Conservation (phyloP, 2,113 vertebrate species). For the Polyodon spathula region DNA sequence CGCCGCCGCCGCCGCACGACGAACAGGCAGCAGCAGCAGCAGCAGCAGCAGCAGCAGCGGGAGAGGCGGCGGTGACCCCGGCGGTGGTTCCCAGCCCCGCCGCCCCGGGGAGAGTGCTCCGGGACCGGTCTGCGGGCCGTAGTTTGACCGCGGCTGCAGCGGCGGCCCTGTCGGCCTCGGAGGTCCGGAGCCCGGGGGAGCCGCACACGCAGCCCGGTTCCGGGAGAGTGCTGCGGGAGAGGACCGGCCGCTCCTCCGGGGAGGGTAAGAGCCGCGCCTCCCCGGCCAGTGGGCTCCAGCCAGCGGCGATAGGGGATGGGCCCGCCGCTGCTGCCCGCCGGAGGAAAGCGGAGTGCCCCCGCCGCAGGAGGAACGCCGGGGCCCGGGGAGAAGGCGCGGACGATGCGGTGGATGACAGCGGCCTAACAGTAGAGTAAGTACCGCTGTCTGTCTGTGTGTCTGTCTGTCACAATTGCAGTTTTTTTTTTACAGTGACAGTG, state of each 20-base stretch:
- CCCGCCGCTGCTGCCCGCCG: conserved; percentile 33
- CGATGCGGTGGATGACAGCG: conserved; percentile 33
- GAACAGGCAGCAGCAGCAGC: neutral
- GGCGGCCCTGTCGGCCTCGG: neutral
- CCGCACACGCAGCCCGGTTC: conserved; percentile 30
- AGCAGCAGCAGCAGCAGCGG: neutral
- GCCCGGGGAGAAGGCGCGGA: conserved; percentile 25
- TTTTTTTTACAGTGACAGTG: too few relatives aligned
- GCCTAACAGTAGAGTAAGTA: conserved; percentile 41
- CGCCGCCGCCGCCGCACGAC: too few relatives aligned
- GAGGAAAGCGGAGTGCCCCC: conserved; percentile 51
- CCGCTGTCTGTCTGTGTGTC: neutral
- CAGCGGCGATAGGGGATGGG: conserved; percentile 16
- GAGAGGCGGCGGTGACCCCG: conserved; percentile 53
- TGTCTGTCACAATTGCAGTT: too few relatives aligned
- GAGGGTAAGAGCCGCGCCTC: conserved; percentile 41
- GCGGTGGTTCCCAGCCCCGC: conserved; percentile 37
- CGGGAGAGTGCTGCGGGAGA: conserved; percentile 55
- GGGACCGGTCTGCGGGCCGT: conserved; percentile 45
- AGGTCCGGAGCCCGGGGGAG: conserved; percentile 31
- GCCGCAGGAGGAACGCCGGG: conserved; percentile 43
- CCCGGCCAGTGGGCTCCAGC: conserved; percentile 21
- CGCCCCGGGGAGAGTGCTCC: conserved; percentile 42
- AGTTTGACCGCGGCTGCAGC: conserved; percentile 37
- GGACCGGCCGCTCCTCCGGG: conserved; percentile 44